Percentiles rank a stretch among this genome's conserved stretches.
Evolutionary conservation across 2,113 vertebrate species (phyloP).

Genomic region (Castor canadensis): DNA sequence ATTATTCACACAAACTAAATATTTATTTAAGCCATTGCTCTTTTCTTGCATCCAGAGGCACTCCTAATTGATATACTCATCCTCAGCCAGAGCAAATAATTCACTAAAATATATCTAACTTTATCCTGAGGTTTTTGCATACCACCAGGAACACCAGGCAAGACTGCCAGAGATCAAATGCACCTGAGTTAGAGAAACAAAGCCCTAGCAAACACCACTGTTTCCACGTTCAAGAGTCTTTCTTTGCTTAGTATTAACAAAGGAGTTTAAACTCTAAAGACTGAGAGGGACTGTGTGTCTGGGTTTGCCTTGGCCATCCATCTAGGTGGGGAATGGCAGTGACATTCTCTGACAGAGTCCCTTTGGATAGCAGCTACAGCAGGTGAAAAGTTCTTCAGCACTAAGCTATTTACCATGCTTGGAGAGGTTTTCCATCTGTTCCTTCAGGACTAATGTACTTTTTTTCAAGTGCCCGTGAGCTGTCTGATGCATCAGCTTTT

Average conservation of each 20-base stretch:
- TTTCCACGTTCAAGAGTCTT: not conserved
- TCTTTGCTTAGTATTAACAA: slow-evolving; percentile 10
- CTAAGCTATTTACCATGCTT: not conserved
- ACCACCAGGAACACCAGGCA: too few relatives aligned
- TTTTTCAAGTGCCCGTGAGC: not conserved
- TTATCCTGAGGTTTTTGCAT: not conserved
- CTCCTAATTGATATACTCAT: not conserved
- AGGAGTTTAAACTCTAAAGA: not conserved
- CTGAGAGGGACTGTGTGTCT: not conserved
- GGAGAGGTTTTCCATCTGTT: not conserved
- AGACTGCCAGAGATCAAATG: not conserved
- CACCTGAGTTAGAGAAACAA: not conserved
- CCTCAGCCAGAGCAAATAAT: not conserved
- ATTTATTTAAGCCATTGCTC: not conserved
- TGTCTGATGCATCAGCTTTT: not conserved
- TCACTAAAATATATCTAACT: not conserved
- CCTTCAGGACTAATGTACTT: not conserved
- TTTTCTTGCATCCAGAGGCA: not conserved
- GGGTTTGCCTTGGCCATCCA: not conserved
- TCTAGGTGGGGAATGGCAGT: not conserved
- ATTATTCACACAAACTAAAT: not conserved
- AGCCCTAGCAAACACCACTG: not conserved
- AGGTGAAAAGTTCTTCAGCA: not conserved
- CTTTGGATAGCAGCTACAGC: not conserved
- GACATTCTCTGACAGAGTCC: not conserved